phyloP scores from a whole-genome alignment of 2,113 vertebrate genomes.

The Scatophagus argus region DNA sequence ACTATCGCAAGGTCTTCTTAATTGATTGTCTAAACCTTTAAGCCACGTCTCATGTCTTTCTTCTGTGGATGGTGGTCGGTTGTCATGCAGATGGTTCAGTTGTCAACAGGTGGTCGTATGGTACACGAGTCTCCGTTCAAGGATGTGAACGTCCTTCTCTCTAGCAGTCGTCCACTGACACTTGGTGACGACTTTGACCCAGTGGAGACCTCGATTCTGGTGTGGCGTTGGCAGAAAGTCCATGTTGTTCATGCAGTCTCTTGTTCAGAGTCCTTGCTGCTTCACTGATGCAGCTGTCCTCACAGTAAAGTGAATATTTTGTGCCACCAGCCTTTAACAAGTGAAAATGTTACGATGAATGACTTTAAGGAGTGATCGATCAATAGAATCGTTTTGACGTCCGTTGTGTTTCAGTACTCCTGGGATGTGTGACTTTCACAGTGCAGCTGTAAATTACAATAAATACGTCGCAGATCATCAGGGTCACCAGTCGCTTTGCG shows the following conservation, averaged over 20 bases:
- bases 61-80: no score
- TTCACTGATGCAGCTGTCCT: neutral
- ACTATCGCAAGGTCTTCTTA: no score
- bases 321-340: neutral
- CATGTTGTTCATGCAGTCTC: neutral
- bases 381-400: neutral
- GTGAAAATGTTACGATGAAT: neutral
- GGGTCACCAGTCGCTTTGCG: no score
- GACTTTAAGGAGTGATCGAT: neutral
- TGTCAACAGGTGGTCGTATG: neutral
- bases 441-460: neutral
- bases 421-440: no score
- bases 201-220: neutral
- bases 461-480: neutral
- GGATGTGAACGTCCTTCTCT: neutral
- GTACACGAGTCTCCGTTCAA: neutral
- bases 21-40: no score
- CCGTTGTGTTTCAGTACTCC: neutral
- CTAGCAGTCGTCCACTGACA: neutral
- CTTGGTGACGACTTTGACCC: neutral
- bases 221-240: no score
- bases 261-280: neutral
- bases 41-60: no score
- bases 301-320: neutral
- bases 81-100: neutral